Percentiles rank a stretch among this genome's conserved stretches.
These are phyloP conservation scores for Channa argus DNA, from an alignment of 2,113 vertebrate genomes.

Conservation along the genomic window DNA sequence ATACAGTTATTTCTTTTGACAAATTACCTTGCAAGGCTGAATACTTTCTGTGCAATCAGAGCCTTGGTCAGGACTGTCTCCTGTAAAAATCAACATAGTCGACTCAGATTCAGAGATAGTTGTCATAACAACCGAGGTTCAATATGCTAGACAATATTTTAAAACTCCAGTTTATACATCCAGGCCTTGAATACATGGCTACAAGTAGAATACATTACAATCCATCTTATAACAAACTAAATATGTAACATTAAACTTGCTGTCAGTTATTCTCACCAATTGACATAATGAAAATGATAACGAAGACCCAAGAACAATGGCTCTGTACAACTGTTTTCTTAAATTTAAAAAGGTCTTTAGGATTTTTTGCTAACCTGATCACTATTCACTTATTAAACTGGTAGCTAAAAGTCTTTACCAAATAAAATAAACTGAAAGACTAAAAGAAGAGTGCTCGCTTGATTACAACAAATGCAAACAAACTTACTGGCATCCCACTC, in stretches of 20 bases:
- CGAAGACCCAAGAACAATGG: background rate
- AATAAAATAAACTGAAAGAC: background rate
- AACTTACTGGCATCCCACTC: conserved; percentile 68
- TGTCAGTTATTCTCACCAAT: too few species aligned
- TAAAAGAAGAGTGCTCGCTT: background rate
- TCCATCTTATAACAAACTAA: too few species aligned
- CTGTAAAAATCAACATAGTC: conserved; percentile 38
- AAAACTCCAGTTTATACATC: too few species aligned
- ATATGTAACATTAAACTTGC: too few species aligned
- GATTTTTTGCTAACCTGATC: too few species aligned
- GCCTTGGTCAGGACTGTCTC: conserved; percentile 38
- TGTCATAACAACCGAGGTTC: too few species aligned
- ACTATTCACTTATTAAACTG: background rate
- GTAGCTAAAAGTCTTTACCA: background rate
- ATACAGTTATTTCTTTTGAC: background rate
- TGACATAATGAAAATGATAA: background rate
- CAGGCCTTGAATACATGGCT: too few species aligned
- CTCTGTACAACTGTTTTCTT: background rate
- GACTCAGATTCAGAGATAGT: background rate
- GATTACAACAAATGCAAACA: background rate
- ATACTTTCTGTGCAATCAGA: conserved; percentile 45
- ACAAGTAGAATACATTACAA: too few species aligned
- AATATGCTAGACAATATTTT: too few species aligned
- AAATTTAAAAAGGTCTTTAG: too few species aligned
- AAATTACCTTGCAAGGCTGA: conserved; percentile 51